These are phyloP conservation scores for Arctopsyche grandis DNA, from an alignment of 1,140 invertebrate genomes.

Conservation along the genomic window DNA sequence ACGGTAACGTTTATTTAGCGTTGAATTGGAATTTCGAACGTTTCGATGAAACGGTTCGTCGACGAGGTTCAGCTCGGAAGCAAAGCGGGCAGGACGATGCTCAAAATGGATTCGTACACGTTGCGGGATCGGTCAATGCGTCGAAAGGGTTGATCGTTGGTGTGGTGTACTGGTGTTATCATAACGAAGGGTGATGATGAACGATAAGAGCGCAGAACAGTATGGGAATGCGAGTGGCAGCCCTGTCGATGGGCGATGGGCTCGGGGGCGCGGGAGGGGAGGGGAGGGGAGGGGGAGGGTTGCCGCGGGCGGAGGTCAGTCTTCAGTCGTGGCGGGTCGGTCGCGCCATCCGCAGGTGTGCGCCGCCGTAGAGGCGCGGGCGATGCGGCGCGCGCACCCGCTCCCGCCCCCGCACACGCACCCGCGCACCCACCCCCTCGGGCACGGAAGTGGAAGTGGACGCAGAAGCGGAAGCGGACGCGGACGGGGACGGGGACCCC, in stretches of 20 bases:
- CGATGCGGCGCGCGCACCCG: neutral
- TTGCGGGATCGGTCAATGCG: no score
- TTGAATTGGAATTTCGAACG: no score
- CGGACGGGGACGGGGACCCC: no score
- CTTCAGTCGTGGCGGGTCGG: conserved; percentile 8
- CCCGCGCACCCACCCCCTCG: neutral
- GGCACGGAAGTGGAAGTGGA: neutral
- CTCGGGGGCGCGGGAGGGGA: neutral
- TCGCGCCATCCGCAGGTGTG: neutral
- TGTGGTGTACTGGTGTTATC: no score
- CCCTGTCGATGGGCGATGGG: neutral
- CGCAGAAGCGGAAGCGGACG: no score
- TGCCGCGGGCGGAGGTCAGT: neutral
- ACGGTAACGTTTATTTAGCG: no score
- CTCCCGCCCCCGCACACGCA: neutral
- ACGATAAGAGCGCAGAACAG: no score
- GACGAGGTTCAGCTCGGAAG: no score
- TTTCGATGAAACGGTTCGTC: no score
- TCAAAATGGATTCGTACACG: neutral
- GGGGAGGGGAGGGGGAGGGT: neutral
- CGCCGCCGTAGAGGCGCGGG: neutral
- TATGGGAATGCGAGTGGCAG: no score
- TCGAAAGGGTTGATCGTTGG: no score
- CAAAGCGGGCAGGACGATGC: neutral
- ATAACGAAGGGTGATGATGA: no score